A percentile compares a stretch with the other conserved stretches of the same genome.
These are phyloP conservation scores for Venusia cambrica DNA, from an alignment of 2,888 invertebrate genomes.

Conservation along the genomic window DNA sequence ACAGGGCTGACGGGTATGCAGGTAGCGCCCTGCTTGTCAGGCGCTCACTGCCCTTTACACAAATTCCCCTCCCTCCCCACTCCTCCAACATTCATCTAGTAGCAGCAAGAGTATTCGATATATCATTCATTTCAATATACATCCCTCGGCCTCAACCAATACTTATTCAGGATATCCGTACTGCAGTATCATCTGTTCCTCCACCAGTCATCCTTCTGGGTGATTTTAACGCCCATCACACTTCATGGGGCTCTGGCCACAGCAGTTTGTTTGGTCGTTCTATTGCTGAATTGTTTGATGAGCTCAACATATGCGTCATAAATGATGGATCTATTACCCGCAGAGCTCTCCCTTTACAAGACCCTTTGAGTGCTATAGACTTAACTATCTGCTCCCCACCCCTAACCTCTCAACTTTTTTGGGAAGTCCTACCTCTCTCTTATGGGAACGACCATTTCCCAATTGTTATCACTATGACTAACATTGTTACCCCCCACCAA, in stretches of 20 bases:
- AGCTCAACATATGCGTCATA: constrained; percentile 18
- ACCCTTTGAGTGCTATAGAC: constrained; percentile 29
- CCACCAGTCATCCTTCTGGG: constrained; percentile 11
- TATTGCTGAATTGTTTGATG: constrained; percentile 16
- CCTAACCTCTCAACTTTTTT: constrained; percentile 3
- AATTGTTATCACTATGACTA: constrained; percentile 15
- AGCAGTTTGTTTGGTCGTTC: constrained; percentile 7
- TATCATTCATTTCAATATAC: too few species aligned
- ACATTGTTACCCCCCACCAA: neutral
- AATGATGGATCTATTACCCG: constrained; percentile 30
- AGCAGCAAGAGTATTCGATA: too few species aligned
- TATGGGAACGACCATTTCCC: constrained; percentile 29
- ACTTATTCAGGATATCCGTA: too few species aligned
- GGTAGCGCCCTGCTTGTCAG: too few species aligned
- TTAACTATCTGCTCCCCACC: constrained; percentile 23
- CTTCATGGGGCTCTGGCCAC: constrained; percentile 20
- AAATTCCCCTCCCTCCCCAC: too few species aligned
- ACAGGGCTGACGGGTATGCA: too few species aligned
- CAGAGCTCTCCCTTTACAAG: constrained; percentile 16
- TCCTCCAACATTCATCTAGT: too few species aligned
- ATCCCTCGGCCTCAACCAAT: too few species aligned
- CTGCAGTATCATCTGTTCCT: constrained; percentile 10
- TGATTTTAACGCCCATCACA: constrained; percentile 21
- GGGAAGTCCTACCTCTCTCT: constrained; percentile 13
- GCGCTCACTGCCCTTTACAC: too few species aligned